Percentiles rank a stretch among this genome's conserved stretches.
These are phyloP conservation scores for Myioborus miniatus DNA, from an alignment of 2,797 vertebrate species.

Conservation along the genomic window DNA sequence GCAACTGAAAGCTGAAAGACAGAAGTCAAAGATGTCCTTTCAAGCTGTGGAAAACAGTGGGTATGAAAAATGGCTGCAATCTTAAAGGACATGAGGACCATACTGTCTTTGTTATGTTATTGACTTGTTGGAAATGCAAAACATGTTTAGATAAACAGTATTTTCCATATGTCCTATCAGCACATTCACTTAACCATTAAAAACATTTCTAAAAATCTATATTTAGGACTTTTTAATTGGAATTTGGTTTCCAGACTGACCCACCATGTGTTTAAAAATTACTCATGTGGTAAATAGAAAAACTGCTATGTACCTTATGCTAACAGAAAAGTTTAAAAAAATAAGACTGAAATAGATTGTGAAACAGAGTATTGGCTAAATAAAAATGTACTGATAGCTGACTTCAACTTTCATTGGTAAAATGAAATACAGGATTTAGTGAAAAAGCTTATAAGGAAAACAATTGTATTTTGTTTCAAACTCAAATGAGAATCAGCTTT, in stretches of 20 bases:
- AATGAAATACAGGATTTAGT: not conserved
- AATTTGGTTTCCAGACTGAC: slow-evolving; percentile 14
- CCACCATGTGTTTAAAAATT: slow-evolving; percentile 39
- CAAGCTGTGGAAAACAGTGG: not conserved
- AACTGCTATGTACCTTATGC: not conserved
- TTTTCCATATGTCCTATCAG: not conserved
- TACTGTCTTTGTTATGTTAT: not conserved
- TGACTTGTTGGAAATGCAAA: not conserved
- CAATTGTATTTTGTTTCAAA: not conserved
- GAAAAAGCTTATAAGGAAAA: not conserved
- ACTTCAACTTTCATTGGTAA: not conserved
- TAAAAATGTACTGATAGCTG: not conserved
- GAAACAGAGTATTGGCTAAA: not conserved
- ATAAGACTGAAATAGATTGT: not conserved
- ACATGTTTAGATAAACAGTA: not conserved
- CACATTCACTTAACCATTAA: not conserved
- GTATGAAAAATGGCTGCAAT: not conserved
- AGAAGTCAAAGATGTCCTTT: not conserved
- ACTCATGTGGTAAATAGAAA: slow-evolving; percentile 9
- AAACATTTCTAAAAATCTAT: not conserved
- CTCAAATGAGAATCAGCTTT: not conserved
- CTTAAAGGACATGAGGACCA: not conserved
- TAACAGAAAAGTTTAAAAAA: not conserved
- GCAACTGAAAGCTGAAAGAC: not conserved
- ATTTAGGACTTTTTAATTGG: slow-evolving; percentile 27